These are phyloP conservation scores for Epistrophella euchroma DNA, from an alignment of 2,888 invertebrate genomes.

Conservation along the genomic window DNA sequence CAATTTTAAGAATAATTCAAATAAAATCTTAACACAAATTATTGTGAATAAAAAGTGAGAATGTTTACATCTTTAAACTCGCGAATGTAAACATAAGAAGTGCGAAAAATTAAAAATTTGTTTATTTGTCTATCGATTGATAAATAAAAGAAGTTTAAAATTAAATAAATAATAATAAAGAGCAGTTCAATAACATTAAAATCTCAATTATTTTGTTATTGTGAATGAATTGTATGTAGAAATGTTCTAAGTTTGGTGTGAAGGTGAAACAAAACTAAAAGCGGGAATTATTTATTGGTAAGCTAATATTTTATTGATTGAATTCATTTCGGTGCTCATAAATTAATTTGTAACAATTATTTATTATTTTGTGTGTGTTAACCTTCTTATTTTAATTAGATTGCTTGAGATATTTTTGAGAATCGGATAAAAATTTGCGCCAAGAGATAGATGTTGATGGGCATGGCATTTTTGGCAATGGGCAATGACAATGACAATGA, in stretches of 20 bases:
- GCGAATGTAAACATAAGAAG: slow-evolving; percentile 26
- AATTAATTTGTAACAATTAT: neutral
- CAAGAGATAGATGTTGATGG: neutral
- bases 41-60: slow-evolving; percentile 6
- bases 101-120: slow-evolving; percentile 20
- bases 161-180: neutral
- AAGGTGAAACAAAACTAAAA: neutral
- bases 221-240: slow-evolving; percentile 1
- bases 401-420: neutral
- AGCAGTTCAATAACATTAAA: slow-evolving; percentile 18
- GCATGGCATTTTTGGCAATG: slow-evolving; percentile 23
- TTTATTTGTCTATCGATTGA: slow-evolving; percentile 28
- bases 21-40: neutral
- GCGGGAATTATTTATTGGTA: slow-evolving; percentile 22
- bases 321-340: neutral
- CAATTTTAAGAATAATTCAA: neutral
- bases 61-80: slow-evolving; percentile 1
- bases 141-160: slow-evolving; percentile 13
- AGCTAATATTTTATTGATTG: slow-evolving; percentile 9
- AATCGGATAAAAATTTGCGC: neutral
- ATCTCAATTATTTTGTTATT: slow-evolving; percentile 14
- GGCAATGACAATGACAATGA: slow-evolving; percentile 10
- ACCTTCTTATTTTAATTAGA: neutral
- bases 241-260: neutral
- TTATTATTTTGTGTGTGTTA: neutral